A percentile compares a stretch with the other conserved stretches of the same genome.
These are phyloP conservation scores for Rhabdomys dilectus DNA, from an alignment of 2,113 vertebrate genomes.

Conservation along the genomic window DNA sequence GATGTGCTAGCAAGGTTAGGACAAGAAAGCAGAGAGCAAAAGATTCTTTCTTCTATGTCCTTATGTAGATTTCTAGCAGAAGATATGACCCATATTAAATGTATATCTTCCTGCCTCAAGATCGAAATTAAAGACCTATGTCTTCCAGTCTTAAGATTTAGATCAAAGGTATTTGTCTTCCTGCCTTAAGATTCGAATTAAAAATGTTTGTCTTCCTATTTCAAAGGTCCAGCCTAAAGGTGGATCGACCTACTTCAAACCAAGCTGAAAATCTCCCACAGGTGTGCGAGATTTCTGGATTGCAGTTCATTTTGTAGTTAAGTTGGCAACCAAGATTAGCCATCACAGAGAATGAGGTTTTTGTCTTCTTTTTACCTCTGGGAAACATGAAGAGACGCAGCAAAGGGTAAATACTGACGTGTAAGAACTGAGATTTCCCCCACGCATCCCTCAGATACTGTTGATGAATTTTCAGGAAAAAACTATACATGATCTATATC, in stretches of 20 bases:
- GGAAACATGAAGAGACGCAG: not conserved
- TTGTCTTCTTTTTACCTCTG: not conserved
- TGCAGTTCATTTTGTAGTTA: not conserved
- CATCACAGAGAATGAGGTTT: not conserved
- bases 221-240: not conserved
- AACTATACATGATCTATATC: not conserved
- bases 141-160: not conserved
- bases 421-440: not conserved
- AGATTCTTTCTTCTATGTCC: not conserved
- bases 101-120: not conserved
- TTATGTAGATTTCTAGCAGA: not conserved
- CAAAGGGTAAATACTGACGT: slow-evolving; percentile 6
- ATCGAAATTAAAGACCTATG: not conserved
- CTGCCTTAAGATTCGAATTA: not conserved
- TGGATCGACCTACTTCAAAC: not conserved
- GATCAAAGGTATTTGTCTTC: not conserved
- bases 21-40: not conserved
- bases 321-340: not conserved
- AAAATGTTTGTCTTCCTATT: not conserved
- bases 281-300: not conserved
- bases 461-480: slow-evolving; percentile 42
- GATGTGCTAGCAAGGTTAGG: not conserved
- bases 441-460: not conserved
- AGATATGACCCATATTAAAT: not conserved
- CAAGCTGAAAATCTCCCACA: not conserved